Conservation (phyloP, 2,797 vertebrate species). For the Xenops minutus region DNA sequence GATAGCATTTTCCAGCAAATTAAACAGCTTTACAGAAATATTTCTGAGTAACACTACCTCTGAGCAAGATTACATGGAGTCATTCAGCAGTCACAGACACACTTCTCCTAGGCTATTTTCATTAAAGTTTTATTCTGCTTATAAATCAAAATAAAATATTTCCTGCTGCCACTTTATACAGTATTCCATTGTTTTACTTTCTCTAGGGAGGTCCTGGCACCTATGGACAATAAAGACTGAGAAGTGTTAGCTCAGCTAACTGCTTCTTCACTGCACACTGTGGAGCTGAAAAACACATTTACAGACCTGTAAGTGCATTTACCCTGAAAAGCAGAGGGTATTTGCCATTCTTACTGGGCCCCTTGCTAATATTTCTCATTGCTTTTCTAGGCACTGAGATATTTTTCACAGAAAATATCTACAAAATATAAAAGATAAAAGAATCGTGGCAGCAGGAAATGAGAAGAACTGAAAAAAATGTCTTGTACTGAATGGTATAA, state of each 20-base stretch:
- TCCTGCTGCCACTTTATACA: background rate
- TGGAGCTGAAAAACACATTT: background rate
- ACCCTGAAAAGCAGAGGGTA: background rate
- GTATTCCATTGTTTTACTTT: background rate
- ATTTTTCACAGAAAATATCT: background rate
- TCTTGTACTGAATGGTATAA: background rate
- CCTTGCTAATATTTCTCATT: background rate
- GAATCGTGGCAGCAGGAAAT: background rate
- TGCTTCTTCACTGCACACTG: background rate
- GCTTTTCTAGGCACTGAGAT: background rate
- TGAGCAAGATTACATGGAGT: background rate
- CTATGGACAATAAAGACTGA: background rate
- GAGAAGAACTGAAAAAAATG: background rate
- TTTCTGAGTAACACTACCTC: background rate
- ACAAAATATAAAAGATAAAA: background rate
- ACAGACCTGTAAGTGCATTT: background rate
- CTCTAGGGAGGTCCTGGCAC: background rate
- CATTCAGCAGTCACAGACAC: background rate
- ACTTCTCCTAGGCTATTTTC: background rate
- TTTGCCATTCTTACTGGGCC: background rate
- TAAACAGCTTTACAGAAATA: background rate
- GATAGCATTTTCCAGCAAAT: background rate
- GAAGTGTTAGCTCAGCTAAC: background rate
- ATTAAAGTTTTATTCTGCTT: background rate
- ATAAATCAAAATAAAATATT: conserved; percentile 27